phyloP scores from a whole-genome alignment of 1,140 invertebrate species.

The Pseudobourletiella spinata region DNA sequence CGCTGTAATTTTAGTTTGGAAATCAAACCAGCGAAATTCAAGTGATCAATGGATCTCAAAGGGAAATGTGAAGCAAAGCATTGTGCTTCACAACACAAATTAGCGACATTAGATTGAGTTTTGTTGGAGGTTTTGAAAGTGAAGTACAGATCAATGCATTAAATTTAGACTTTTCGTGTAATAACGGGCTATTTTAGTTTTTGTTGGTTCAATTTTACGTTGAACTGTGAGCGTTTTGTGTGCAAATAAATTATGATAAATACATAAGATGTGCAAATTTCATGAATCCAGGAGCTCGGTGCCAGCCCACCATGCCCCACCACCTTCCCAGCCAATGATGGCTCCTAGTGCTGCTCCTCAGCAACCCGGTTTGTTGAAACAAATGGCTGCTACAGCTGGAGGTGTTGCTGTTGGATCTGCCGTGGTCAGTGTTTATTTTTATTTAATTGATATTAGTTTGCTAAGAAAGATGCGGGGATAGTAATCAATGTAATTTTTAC shows the following conservation, averaged over 20 bases:
- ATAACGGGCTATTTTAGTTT: neutral
- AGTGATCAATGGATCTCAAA: too few relatives aligned
- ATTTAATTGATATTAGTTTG: neutral
- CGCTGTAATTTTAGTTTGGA: too few relatives aligned
- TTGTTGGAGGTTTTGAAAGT: neutral
- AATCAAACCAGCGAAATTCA: too few relatives aligned
- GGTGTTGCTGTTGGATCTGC: constrained; percentile 81
- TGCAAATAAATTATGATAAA: too few relatives aligned
- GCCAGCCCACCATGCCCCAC: neutral
- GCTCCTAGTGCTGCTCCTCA: constrained; percentile 43
- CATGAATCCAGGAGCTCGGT: neutral
- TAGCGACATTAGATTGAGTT: neutral
- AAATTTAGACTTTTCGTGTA: neutral
- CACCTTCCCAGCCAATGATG: constrained; percentile 38
- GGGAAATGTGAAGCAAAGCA: too few relatives aligned
- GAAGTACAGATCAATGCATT: too few relatives aligned
- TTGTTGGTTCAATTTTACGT: neutral
- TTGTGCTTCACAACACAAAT: too few relatives aligned
- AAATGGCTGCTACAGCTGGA: constrained; percentile 86
- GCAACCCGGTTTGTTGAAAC: constrained; percentile 59
- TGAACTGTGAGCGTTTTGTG: neutral
- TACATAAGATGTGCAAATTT: neutral
- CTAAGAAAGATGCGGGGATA: too few relatives aligned
- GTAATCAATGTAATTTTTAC: constrained; percentile 15
- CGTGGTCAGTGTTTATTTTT: constrained; percentile 48